Conservation (phyloP, 2,888 invertebrate genomes). For the Clanis bilineata region DNA sequence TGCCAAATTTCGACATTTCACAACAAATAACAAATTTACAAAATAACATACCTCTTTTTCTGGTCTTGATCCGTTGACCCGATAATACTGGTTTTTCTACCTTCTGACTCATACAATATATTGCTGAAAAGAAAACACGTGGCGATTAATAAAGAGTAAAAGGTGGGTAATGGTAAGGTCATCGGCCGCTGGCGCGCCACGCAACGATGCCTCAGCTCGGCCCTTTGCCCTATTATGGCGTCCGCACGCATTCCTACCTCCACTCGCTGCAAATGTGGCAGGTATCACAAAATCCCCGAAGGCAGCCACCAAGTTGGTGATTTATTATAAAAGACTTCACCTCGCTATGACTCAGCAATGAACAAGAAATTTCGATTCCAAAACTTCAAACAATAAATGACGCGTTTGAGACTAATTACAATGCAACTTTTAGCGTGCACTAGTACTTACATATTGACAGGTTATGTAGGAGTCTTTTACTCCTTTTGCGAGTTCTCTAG, state of each 20-base stretch:
- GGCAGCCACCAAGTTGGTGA: neutral
- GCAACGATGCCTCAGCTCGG: constrained; percentile 36
- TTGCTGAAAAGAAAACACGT: constrained; percentile 85
- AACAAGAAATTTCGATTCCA: constrained; percentile 29
- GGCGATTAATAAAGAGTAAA: constrained; percentile 64
- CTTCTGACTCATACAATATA: constrained; percentile 99
- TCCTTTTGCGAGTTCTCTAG: constrained; percentile 81
- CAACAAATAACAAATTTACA: constrained; percentile 24
- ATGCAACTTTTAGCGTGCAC: constrained; percentile 45
- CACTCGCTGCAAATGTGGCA: constrained; percentile 51
- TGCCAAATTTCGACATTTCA: constrained; percentile 31
- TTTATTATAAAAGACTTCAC: constrained; percentile 29
- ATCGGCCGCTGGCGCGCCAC: constrained; percentile 62
- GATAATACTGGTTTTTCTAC: constrained; percentile 99
- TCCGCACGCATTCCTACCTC: constrained; percentile 36
- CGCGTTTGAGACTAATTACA: constrained; percentile 39
- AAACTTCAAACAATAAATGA: constrained; percentile 24
- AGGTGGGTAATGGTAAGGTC: constrained; percentile 62
- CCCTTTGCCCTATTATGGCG: constrained; percentile 55
- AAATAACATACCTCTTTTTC: constrained; percentile 95
- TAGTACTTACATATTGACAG: constrained; percentile 80
- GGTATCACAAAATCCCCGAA: constrained; percentile 32
- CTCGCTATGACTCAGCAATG: constrained; percentile 51
- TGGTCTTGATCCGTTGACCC: constrained; percentile 99
- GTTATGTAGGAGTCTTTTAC: constrained; percentile 83